Conservation (phyloP, 1,140 invertebrate genomes). For the Trichonephila inaurata region DNA sequence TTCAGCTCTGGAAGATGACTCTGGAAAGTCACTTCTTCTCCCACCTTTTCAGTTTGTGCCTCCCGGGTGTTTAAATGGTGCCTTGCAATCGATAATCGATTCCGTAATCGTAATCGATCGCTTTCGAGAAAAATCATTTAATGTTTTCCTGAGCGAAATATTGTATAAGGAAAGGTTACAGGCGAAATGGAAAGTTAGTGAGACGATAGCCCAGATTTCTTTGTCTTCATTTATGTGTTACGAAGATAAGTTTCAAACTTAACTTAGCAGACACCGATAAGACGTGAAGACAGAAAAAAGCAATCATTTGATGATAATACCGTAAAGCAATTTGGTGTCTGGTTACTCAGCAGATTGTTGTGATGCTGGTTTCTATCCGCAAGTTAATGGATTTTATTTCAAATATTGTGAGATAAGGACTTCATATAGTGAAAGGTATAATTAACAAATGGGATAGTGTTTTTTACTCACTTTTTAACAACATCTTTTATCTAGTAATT, state of each 20-base stretch:
- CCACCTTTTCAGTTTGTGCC: slow-evolving; percentile 3
- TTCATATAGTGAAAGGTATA: too few relatives aligned
- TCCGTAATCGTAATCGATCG: slow-evolving; percentile 50
- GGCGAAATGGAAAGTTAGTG: neutral
- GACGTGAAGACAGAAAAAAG: neutral
- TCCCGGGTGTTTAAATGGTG: slow-evolving; percentile 58
- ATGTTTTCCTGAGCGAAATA: neutral
- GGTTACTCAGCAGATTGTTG: too few relatives aligned
- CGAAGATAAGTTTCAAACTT: neutral
- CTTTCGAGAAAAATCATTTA: slow-evolving; percentile 21
- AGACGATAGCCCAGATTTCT: neutral
- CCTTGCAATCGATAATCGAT: slow-evolving; percentile 56
- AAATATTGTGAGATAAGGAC: too few relatives aligned
- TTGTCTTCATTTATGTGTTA: neutral
- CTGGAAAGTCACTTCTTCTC: neutral
- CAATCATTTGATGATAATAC: neutral
- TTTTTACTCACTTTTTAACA: too few relatives aligned
- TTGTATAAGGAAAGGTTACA: neutral
- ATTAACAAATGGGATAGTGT: too few relatives aligned
- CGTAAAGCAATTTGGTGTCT: neutral
- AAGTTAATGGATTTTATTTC: too few relatives aligned
- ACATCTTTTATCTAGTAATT: too few relatives aligned
- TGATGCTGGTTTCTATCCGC: too few relatives aligned
- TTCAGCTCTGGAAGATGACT: neutral
- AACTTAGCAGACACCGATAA: neutral